phyloP scores from a whole-genome alignment of 92 coral and sea anemone genomes.

The Phenganax marumi region DNA sequence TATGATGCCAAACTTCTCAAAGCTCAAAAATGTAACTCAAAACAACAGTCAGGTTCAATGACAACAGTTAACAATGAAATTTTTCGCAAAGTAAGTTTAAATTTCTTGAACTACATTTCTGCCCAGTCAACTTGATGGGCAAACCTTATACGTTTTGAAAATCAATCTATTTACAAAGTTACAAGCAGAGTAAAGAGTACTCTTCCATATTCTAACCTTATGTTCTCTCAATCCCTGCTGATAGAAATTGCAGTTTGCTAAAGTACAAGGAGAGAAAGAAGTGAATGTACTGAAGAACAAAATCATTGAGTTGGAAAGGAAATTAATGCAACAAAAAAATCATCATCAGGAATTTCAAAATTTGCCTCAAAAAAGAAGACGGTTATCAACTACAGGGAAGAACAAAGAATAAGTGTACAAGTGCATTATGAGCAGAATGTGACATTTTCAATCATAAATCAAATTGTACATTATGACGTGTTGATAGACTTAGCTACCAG shows the following conservation, averaged over 20 bases:
- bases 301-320: constrained; percentile 74
- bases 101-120: neutral
- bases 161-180: no score
- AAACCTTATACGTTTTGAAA: neutral
- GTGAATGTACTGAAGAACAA: constrained; percentile 67
- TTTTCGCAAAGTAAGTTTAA: constrained; percentile 75
- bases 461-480: no score
- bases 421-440: no score
- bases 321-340: constrained; percentile 53
- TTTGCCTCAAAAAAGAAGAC: constrained; percentile 31
- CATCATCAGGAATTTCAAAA: constrained; percentile 48
- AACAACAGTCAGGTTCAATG: constrained; percentile 66
- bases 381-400: constrained; percentile 24
- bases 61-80: constrained; percentile 81
- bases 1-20: constrained; percentile 88
- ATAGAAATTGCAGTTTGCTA: constrained; percentile 92
- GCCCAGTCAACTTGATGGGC: neutral
- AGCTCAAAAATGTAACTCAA: constrained; percentile 71
- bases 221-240: neutral
- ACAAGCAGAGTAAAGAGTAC: neutral
- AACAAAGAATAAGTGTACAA: constrained; percentile 8
- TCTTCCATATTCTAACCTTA: neutral
- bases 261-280: constrained; percentile 88
- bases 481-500: no score
- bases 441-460: no score